Base-by-base conservation (phyloP, 2,888 invertebrate genomes). In the Creontiades dilutus region DNA sequence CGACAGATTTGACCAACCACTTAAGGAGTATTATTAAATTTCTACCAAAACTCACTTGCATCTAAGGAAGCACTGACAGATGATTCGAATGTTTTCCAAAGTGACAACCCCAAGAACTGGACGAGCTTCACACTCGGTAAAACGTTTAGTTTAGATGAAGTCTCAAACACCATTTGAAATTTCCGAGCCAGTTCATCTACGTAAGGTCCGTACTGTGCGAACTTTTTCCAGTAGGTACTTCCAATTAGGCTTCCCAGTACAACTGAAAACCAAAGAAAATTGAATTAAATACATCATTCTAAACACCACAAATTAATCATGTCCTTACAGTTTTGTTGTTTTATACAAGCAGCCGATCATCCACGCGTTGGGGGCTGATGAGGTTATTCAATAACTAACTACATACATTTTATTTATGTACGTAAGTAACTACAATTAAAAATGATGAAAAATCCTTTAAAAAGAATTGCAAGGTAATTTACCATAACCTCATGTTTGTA, bases 61-160 rank as follows among this genome's bases (percentile, higher is more conserved):
- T 93, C 92, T 82, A 97, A 92, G 4, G 96, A 95, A 23, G 94
- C 93, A 91, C 95, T 95, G 0, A 96, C 96, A 68, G 95, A 94
- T n/a, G 94, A 93, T 87, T 96, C 96, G 92, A 98, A 98, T 91
- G 95, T 94, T 89, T 93, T 94, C 97, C 98, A 98, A 9, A 94
- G 94, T 80, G 95, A 95, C 88, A 97, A 93, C 90, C 95, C 94
- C 0, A 96, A 93, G 86, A 94, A 94, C 55, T 95, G 94, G 16
- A 96, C 97, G 91, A 96, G 93, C 90, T 94, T 93, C 0, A 96
- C 94, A n/a, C 89, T 84, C 0, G 98, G 96, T 81, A 97, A 93
- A 76, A 95, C 94, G 91, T 96, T 95, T 91, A 98, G 93, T 89
- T 95, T 94, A 0, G 96, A 95, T 90, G 96, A 96, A 47, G 95